Base-by-base conservation (phyloP, 2,797 vertebrate species). In the Delichon dasypus region DNA sequence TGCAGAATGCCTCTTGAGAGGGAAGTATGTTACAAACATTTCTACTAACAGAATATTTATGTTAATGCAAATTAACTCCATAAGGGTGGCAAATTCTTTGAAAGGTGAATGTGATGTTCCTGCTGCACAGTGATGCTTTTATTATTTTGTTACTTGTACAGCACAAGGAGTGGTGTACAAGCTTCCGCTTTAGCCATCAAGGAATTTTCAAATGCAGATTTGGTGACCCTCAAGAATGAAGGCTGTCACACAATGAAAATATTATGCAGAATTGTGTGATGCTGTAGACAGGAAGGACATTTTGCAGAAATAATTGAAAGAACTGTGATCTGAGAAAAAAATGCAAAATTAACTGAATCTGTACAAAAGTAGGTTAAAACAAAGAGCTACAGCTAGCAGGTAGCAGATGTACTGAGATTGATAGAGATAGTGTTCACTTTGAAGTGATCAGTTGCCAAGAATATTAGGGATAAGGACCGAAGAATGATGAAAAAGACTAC, bases 1-100 rank as follows among this genome's bases (percentile, higher is more conserved):
- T 96, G 88, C 91, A 92, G 87, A 96, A 97, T 96, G 90, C 88
- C 94, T 97, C 96, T 96, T 94, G 95, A 95, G 96, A 96, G 85
- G 92, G 79, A 96, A 97, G 78, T 90, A 94, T 85, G 90, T 95
- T 95, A 97, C 93, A 96, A 97, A 95, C 85, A 89, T 96, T 97
- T 94, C 78, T 90, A 77, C 92, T 96, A 95, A 96, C 94, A 90
- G 94, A 96, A 87, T 90, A 95, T 96, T 97, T 94, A 95, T 96
- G 93, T 94, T 96, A 95, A 96, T 95, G 93, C 87, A 96, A 93
- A 95, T 97, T 93, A 92, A 97, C 78, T 93, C 92, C 75, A 27
- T 94, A 80, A 95, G 79, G 58, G 44, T 84, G 67, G 61, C n/a
- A 73, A 88, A 79, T 83, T 72, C 85, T 92, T 94, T 92, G 88